These are phyloP conservation scores for Meandrina meandrites DNA, from an alignment of 92 coral and sea anemone species.

Conservation along the genomic window DNA sequence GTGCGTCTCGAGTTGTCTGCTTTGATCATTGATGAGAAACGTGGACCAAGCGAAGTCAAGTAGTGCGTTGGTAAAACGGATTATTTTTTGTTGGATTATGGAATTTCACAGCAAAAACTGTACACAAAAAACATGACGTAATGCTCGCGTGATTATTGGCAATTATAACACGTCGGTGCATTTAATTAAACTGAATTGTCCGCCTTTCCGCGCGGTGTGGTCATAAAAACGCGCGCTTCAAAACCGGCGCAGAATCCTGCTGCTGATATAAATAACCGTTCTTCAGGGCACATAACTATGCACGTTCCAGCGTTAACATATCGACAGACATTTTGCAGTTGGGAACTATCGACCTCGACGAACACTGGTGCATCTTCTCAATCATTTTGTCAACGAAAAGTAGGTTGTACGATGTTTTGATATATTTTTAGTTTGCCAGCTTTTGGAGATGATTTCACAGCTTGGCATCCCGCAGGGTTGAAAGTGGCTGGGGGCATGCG, in stretches of 20 bases:
- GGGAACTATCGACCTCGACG: too few species aligned
- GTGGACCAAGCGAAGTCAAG: not conserved
- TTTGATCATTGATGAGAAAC: not conserved
- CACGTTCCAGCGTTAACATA: not conserved
- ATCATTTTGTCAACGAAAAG: not conserved
- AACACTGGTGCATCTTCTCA: not conserved
- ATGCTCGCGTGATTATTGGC: slow-evolving; percentile 22
- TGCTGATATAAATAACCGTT: slow-evolving; percentile 15
- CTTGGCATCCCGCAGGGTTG: slow-evolving; percentile 25
- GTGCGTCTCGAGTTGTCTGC: not conserved
- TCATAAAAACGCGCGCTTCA: not conserved
- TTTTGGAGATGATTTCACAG: not conserved
- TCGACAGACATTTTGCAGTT: slow-evolving; percentile 24
- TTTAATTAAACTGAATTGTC: not conserved
- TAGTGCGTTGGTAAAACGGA: not conserved
- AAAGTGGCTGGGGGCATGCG: slow-evolving; percentile 12
- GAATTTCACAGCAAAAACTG: not conserved
- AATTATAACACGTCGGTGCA: not conserved
- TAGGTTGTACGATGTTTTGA: slow-evolving; percentile 18
- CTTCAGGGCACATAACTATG: not conserved
- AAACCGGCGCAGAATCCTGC: slow-evolving; percentile 12
- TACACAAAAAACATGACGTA: not conserved
- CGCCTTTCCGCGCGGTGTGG: slow-evolving; percentile 12
- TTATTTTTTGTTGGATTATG: not conserved
- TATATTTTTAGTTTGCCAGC: not conserved